A percentile compares a stretch with the other conserved stretches of the same genome.
phyloP scores from a whole-genome alignment of 2,888 invertebrate species.

The Autographa gamma region DNA sequence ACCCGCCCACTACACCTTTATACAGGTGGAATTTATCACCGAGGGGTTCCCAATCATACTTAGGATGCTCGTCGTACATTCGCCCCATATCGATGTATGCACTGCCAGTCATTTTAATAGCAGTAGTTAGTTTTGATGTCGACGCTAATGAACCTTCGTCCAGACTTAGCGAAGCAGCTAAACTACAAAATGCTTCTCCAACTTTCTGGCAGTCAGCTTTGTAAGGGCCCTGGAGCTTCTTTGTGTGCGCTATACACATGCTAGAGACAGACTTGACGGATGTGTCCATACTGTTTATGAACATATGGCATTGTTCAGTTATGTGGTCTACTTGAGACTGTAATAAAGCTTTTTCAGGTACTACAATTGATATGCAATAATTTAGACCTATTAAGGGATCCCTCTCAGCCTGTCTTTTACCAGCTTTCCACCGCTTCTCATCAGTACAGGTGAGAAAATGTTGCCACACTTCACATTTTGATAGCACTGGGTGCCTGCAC shows the following conservation, averaged over 20 bases:
- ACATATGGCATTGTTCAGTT: slow-evolving; percentile 94
- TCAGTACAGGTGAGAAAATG: slow-evolving; percentile 99
- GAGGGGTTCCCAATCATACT: slow-evolving; percentile 96
- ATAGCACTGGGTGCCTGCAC: slow-evolving; percentile 98
- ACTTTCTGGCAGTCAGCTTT: slow-evolving; percentile 97
- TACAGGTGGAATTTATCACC: slow-evolving; percentile 97
- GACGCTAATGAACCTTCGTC: slow-evolving; percentile 91
- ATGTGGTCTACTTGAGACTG: slow-evolving; percentile 93
- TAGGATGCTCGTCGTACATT: slow-evolving; percentile 96
- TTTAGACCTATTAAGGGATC: slow-evolving; percentile 97
- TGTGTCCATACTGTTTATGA: slow-evolving; percentile 95
- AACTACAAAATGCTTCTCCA: slow-evolving; percentile 94
- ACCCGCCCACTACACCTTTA: slow-evolving; percentile 96
- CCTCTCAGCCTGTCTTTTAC: slow-evolving; percentile 98
- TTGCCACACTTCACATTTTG: slow-evolving; percentile 97
- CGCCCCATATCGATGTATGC: slow-evolving; percentile 96
- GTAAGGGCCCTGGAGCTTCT: slow-evolving; percentile 95
- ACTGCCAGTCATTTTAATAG: slow-evolving; percentile 95
- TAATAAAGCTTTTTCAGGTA: slow-evolving; percentile 94
- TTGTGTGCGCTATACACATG: slow-evolving; percentile 95
- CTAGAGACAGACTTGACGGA: slow-evolving; percentile 95
- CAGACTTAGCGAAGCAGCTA: slow-evolving; percentile 95
- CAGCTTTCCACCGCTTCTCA: slow-evolving; percentile 99
- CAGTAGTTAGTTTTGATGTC: slow-evolving; percentile 92
- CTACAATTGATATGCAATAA: slow-evolving; percentile 96